Conservation (phyloP, 2,113 vertebrate species). For the Burhinus oedicnemus region DNA sequence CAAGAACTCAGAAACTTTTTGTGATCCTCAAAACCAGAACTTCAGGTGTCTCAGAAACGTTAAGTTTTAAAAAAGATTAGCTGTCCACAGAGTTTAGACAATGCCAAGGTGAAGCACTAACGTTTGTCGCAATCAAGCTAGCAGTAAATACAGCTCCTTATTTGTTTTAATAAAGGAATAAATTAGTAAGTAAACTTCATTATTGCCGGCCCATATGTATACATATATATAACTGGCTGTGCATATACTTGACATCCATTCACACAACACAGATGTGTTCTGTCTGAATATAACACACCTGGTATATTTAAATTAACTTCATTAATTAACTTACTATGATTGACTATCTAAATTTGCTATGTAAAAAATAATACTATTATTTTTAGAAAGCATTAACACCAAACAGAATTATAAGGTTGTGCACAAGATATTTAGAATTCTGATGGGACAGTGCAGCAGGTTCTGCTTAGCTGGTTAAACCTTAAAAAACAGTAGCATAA, state of each 20-base stretch:
- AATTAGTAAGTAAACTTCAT: background rate
- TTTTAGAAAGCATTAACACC: background rate
- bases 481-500: background rate
- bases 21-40: background rate
- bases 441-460: background rate
- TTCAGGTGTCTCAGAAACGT: background rate
- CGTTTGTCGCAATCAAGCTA: background rate
- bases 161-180: background rate
- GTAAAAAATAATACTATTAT: background rate
- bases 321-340: background rate
- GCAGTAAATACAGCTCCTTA: background rate
- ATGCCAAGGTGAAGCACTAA: background rate
- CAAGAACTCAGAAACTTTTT: background rate
- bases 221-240: rapidly evolving
- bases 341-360: background rate
- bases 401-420: background rate
- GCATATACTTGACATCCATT: background rate
- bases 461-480: background rate
- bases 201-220: background rate
- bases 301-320: background rate
- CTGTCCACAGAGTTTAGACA: background rate
- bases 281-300: background rate
- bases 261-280: background rate
- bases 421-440: background rate
- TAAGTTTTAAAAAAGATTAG: background rate